Evolutionary conservation across 1,140 invertebrate species (phyloP), one percentile per base, ranked within the genome.

Genomic region (Phortica variegata): DNA sequence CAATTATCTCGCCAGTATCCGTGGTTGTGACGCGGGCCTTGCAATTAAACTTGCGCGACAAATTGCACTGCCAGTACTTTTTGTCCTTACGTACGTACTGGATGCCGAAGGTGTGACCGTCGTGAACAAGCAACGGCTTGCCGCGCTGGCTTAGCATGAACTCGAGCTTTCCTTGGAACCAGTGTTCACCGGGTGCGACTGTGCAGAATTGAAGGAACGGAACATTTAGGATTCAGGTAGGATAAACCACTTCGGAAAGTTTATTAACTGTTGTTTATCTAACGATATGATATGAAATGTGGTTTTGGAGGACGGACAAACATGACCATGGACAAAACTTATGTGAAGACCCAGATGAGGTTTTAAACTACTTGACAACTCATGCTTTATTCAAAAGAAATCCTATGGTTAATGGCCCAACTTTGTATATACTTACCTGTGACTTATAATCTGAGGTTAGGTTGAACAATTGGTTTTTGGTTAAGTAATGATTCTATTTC

Each of bases 31-130:
- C 74, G 15, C 74, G 74, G 2, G 74, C 74, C 49, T 76, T 76
- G 49, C 74, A 76, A 53, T 76, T 76, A 29, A 73, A 76, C 32
- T 76, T 76, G 23, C 74, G 58, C 38, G 74, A 76, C 40, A 76
- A 60, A 56, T 76, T 76, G 43, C 74, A 76, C 49, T 76, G 74
- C 74, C 74, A 76, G 54, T 76, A 76, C 53, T 76, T 76, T 46
- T 76, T 76, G 34, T 76, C 74, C 57, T 76, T 76, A 32, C 74
- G 71, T 45, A 76, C 74, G 47, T 76, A 76, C 50, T 76, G 74
- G 12, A 76, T 76, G 37, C 74, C 74, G 36, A 76, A 76, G 17
- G 74, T 73, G 39, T 76, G 72, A 2, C 73, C 73, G 39, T 76
- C 74, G 44, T 76, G 74, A 41, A 76, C 73, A n/a, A 76, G 58